phyloP scores from a whole-genome alignment of 2,888 invertebrate species.

The Homarus gammarus region DNA sequence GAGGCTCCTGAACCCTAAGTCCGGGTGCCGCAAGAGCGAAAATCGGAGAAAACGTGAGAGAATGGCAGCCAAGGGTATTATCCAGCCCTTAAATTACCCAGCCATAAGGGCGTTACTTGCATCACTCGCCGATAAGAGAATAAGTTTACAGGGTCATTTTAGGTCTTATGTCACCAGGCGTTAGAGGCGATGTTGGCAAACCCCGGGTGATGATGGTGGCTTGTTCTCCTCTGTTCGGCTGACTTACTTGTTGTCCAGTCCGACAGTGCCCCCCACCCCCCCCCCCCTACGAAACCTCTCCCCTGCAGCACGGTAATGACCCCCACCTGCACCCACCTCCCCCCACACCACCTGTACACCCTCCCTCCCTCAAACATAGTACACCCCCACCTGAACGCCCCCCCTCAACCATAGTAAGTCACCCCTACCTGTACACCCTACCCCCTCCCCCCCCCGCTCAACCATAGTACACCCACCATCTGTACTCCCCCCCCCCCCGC shows the following conservation, averaged over 20 bases:
- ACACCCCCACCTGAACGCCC: neutral
- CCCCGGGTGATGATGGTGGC: neutral
- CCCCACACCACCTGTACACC: neutral
- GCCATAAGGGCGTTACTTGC: slow-evolving; percentile 1
- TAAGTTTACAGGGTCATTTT: neutral
- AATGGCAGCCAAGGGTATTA: neutral
- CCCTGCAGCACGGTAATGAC: neutral
- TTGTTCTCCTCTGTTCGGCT: neutral
- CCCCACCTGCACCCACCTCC: neutral
- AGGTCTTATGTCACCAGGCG: slow-evolving; percentile 9
- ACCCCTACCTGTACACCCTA: neutral
- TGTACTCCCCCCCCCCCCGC: neutral
- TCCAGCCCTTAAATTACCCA: neutral
- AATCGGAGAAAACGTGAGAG: neutral
- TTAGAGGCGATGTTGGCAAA: slow-evolving; percentile 11
- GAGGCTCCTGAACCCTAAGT: slow-evolving; percentile 5
- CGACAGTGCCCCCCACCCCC: too few relatives aligned
- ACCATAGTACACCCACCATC: neutral
- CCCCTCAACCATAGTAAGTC: neutral
- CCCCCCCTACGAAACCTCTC: neutral
- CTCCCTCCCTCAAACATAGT: neutral
- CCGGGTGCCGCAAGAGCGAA: slow-evolving; percentile 6
- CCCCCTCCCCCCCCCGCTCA: neutral
- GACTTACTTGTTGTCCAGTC: neutral
- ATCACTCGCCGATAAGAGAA: neutral